Base-by-base conservation (phyloP, 2,888 invertebrate species). In the Cephus nigrinus region DNA sequence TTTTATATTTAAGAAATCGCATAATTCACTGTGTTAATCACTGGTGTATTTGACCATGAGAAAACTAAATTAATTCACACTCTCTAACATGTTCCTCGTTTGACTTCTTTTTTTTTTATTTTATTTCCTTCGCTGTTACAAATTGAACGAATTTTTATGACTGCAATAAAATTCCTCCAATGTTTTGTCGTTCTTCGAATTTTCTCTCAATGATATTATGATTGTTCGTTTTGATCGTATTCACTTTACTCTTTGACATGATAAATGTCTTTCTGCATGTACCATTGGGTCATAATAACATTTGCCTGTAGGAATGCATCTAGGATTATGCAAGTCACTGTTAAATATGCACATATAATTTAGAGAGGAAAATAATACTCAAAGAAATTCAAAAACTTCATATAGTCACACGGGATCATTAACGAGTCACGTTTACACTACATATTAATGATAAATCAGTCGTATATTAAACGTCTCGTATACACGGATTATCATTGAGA, bases 391-490 rank as follows among this genome's bases (percentile, higher is more conserved):
- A 4, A 5, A 40, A 40, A 55, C 23, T 23, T 55, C 23, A 9
- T 55, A 23, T 55, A 55, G 23, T 15, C 23, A 9, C 23, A 55
- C 55, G 23, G 23, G 2, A 55, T 23, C 55, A 55, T 23, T 55
- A 55, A 23, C 9, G 55, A 23, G 15, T 55, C 23, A 55, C 55
- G 9, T 55, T 55, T 55, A 55, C 9, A 55, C 23, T 55, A 55
- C 2, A 55, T 32, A 73, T 11, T 36, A 78, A 34, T 72, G 35
- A 11, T 40, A 76, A 73, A 34, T 69, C 40, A 69, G 34, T 35
- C n/a, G 33, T 68, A 36, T n/a, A 12, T 77, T 75, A 35, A 69
- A 72, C 74, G 40, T 80, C 68, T 40, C 55, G 76, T 76, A 68
- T 69, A 69, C 12, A 76, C 32, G 68, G 71, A 73, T 76, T 69